Conservation (phyloP, 2,797 vertebrate species). For the Spizella passerina region DNA sequence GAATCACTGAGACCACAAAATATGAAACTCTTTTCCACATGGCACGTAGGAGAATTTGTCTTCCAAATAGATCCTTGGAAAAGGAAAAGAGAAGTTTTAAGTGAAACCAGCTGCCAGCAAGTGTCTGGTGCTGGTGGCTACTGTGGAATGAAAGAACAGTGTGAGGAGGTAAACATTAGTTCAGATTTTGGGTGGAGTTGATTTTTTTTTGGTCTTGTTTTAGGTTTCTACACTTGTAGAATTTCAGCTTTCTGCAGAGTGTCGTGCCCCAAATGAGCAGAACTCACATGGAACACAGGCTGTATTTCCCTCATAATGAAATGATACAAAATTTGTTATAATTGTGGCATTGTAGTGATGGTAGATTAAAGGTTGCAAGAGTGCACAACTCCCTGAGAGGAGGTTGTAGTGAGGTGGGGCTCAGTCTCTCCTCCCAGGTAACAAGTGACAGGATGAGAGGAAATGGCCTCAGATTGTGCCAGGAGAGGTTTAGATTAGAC, state of each 20-base stretch:
- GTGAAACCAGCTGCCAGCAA: conserved; percentile 11
- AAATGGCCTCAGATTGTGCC: background rate
- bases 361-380: background rate
- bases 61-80: background rate
- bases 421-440: background rate
- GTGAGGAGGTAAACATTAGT: background rate
- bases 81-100: background rate
- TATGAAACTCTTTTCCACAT: background rate
- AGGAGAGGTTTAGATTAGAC: background rate
- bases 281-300: background rate
- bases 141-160: background rate
- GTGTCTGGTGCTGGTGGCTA: background rate
- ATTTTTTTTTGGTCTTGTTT: background rate
- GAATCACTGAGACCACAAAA: background rate
- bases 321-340: background rate
- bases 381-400: background rate
- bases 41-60: background rate
- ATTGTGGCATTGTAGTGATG: background rate
- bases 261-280: background rate
- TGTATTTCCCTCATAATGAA: background rate
- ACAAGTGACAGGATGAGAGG: background rate
- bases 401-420: background rate
- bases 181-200: background rate
- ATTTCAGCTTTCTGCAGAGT: background rate
- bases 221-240: background rate